phyloP scores from a whole-genome alignment of 2,888 invertebrate genomes.

The Agrotis segetum region DNA sequence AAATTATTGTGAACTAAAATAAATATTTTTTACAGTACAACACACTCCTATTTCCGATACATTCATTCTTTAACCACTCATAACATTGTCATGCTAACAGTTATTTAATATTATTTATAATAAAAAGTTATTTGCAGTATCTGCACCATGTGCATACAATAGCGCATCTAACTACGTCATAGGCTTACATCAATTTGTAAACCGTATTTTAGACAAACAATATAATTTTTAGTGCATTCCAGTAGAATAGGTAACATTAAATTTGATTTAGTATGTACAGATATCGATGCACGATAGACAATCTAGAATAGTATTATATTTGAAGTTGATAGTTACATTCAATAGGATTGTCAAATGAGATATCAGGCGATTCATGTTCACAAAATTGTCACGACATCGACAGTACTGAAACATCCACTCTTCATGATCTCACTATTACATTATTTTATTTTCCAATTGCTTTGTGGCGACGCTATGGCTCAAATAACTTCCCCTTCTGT shows the following conservation, averaged over 20 bases:
- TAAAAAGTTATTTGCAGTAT: conserved; percentile 56
- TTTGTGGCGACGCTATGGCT: conserved; percentile 90
- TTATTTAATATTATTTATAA: conserved; percentile 54
- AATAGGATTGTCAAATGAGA: conserved; percentile 52
- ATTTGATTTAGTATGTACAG: conserved; percentile 70
- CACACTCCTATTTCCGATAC: conserved; percentile 75
- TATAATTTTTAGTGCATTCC: conserved; percentile 78
- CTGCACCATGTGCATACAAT: conserved; percentile 72
- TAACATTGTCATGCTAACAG: conserved; percentile 75
- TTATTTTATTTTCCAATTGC: conserved; percentile 86
- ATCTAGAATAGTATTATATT: conserved; percentile 68
- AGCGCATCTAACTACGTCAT: conserved; percentile 62
- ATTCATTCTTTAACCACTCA: conserved; percentile 70
- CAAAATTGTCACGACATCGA: conserved; percentile 69
- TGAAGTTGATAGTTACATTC: conserved; percentile 60
- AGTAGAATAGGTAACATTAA: conserved; percentile 75
- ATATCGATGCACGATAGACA: conserved; percentile 80
- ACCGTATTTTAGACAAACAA: conserved; percentile 62
- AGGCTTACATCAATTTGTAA: conserved; percentile 59
- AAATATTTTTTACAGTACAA: conserved; percentile 71
- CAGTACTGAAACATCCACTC: conserved; percentile 75
- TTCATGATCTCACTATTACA: conserved; percentile 83
- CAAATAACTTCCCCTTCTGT: conserved; percentile 76
- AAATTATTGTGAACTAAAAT: conserved; percentile 59
- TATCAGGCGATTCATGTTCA: conserved; percentile 73